Conservation (phyloP, 2,888 invertebrate genomes). For the Oscheius sp. region DNA sequence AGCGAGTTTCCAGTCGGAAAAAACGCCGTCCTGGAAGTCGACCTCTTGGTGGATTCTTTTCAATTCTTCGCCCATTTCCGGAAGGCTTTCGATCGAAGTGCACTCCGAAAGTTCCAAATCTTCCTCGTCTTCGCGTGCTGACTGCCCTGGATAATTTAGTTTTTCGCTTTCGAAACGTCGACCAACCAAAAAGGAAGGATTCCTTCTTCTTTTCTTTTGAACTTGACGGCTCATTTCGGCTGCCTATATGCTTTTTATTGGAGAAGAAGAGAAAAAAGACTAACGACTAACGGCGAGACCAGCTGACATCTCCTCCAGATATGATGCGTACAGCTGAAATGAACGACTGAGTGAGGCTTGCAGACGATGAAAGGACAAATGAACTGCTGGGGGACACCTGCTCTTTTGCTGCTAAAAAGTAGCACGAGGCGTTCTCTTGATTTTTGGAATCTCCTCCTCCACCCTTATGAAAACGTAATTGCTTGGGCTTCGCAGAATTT, state of each 20-base stretch:
- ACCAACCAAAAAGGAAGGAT: conserved; percentile 2
- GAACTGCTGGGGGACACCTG: conserved; percentile 2
- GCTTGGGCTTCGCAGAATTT: background rate
- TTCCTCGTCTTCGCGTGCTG: background rate
- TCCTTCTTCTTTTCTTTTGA: background rate
- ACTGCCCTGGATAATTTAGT: too few relatives aligned
- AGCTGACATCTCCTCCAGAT: conserved; percentile 20
- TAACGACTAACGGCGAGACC: conserved; percentile 12
- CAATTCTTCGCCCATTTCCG: background rate
- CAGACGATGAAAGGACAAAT: background rate
- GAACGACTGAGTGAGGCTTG: background rate
- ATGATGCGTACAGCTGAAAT: conserved; percentile 6
- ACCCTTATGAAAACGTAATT: background rate
- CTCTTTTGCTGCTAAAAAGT: background rate
- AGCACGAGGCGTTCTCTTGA: background rate
- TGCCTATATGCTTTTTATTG: too few relatives aligned
- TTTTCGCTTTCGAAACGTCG: too few relatives aligned
- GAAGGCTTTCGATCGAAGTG: conserved; percentile 1
- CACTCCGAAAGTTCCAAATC: background rate
- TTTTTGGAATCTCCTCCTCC: background rate
- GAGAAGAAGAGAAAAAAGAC: background rate
- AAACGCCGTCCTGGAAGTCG: background rate
- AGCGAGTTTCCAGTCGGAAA: background rate
- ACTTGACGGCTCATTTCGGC: background rate
- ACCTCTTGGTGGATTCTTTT: background rate